These are phyloP conservation scores for Malaclemys terrapin DNA, from an alignment of 2,113 vertebrate species.

Conservation along the genomic window DNA sequence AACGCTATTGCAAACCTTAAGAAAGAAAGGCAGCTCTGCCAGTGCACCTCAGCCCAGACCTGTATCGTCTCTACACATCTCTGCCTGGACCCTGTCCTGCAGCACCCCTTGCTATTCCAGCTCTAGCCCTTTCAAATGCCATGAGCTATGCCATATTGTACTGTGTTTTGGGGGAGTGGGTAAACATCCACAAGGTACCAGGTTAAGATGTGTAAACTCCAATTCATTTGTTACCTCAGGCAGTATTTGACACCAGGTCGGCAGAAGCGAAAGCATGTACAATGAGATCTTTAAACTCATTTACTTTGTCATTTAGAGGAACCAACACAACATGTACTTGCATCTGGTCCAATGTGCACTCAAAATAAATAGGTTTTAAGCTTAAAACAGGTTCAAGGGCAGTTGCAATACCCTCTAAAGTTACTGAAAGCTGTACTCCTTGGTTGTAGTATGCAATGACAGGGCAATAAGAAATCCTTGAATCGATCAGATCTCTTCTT, in stretches of 20 bases:
- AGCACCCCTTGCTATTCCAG: background rate
- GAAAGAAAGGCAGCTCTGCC: background rate
- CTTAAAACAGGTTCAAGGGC: background rate
- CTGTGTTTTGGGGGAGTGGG: background rate
- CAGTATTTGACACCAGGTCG: background rate
- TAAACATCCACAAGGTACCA: background rate
- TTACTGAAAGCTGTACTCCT: background rate
- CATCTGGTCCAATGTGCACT: background rate
- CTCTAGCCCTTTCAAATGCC: background rate
- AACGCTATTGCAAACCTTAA: background rate
- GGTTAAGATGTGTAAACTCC: background rate
- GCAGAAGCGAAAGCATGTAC: background rate
- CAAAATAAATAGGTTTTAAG: background rate
- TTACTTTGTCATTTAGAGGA: background rate
- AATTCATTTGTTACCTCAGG: background rate
- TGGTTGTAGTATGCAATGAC: background rate
- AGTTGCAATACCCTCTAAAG: background rate
- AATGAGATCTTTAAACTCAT: background rate
- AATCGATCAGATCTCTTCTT: background rate
- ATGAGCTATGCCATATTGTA: background rate
- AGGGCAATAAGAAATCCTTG: background rate
- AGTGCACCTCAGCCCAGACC: background rate
- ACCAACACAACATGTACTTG: background rate
- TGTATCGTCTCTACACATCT: background rate
- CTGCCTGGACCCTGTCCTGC: background rate